Evolutionary conservation across 2,797 vertebrate species (phyloP).

Genomic region (Microhierax caerulescens): DNA sequence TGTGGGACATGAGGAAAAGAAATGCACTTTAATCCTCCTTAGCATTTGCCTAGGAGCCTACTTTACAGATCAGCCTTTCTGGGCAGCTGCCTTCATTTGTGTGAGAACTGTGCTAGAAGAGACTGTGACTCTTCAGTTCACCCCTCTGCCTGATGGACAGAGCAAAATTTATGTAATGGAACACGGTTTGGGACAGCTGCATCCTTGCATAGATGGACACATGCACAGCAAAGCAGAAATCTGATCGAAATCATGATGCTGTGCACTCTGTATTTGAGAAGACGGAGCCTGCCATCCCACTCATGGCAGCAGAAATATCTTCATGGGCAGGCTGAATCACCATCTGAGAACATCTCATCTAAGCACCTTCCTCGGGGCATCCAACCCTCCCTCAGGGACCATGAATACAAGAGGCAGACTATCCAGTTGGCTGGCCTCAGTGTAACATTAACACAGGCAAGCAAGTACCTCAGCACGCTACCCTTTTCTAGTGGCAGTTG

Average conservation of each 20-base stretch:
- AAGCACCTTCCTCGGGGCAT: background rate
- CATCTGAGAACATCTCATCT: background rate
- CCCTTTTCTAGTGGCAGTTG: background rate
- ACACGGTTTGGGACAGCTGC: background rate
- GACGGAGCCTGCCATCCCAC: background rate
- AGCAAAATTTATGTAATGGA: background rate
- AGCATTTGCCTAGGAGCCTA: background rate
- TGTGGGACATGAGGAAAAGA: slow-evolving; percentile 60
- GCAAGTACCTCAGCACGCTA: background rate
- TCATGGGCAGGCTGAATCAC: background rate
- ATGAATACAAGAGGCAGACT: background rate
- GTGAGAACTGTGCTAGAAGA: background rate
- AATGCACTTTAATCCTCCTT: slow-evolving; percentile 28
- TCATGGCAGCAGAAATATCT: background rate
- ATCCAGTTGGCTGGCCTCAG: background rate
- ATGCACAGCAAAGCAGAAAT: background rate
- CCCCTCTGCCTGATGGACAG: background rate
- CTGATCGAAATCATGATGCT: background rate
- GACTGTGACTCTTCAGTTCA: background rate
- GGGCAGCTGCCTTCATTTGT: background rate
- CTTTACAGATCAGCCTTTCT: background rate
- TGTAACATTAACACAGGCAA: fast-evolving
- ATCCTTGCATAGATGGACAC: background rate
- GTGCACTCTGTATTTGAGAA: background rate
- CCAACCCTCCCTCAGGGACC: background rate